Conservation (phyloP, 37 sponge, comb jelly and placozoan species). For the Halisarca cf. caerulea region DNA sequence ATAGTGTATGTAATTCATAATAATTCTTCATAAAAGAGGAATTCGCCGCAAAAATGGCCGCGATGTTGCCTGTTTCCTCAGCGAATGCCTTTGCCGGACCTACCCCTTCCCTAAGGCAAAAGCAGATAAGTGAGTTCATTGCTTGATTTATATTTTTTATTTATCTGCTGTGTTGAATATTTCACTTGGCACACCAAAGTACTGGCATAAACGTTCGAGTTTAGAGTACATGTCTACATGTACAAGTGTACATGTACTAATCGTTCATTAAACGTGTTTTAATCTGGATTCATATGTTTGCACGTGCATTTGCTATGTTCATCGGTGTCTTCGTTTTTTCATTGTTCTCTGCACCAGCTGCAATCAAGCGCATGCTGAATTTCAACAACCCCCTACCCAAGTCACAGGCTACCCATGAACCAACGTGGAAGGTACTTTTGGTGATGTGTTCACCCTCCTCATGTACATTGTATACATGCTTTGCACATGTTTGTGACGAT, state of each 20-base stretch:
- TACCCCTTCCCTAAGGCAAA: constrained; percentile 37
- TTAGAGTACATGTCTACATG: no score
- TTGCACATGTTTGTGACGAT: no score
- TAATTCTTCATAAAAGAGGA: not conserved
- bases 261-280: no score
- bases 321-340: no score
- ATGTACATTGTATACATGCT: no score
- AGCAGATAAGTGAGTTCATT: constrained; percentile 53
- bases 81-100: not conserved
- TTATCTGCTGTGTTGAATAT: not conserved
- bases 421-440: constrained; percentile 72
- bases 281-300: no score
- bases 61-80: not conserved
- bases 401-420: constrained; percentile 43
- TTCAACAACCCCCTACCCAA: constrained; percentile 51
- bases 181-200: no score
- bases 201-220: no score
- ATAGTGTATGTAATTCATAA: not conserved
- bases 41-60: constrained; percentile 1
- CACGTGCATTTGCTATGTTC: no score
- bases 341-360: constrained; percentile 51
- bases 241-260: no score
- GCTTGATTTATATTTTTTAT: not conserved
- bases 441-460: no score
- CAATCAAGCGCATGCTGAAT: constrained; percentile 76